A percentile compares a stretch with the other conserved stretches of the same genome.
phyloP scores from a whole-genome alignment of 2,797 vertebrate genomes.

The Crenichthys baileyi region DNA sequence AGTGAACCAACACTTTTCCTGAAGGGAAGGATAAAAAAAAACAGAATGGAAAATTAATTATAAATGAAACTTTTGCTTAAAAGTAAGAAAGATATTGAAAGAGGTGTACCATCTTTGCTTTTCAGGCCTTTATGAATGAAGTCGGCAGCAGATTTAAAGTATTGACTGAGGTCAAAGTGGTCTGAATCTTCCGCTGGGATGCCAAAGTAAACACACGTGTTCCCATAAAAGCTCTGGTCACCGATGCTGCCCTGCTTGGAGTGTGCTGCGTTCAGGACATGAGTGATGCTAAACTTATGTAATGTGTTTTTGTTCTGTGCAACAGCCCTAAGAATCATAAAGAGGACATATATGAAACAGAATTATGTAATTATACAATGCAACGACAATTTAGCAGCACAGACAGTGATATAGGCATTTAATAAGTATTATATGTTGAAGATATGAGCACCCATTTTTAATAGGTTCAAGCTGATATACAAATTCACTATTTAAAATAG shows the following conservation, averaged over 20 bases:
- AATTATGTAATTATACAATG: too few species aligned
- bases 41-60: neutral
- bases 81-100: neutral
- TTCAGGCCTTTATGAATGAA: constrained; percentile 82
- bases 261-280: constrained; percentile 87
- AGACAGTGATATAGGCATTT: neutral
- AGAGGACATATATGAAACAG: neutral
- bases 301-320: constrained; percentile 78
- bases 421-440: neutral
- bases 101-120: constrained; percentile 76
- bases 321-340: constrained; percentile 63
- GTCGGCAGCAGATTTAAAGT: constrained; percentile 77
- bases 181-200: constrained; percentile 80
- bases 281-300: constrained; percentile 85
- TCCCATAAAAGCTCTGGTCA: constrained; percentile 80
- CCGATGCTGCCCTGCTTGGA: constrained; percentile 86
- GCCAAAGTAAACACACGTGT: constrained; percentile 77
- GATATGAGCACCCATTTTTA: neutral
- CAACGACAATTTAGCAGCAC: too few species aligned
- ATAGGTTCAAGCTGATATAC: neutral
- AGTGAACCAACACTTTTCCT: constrained; percentile 96
- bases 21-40: constrained; percentile 27
- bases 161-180: constrained; percentile 77
- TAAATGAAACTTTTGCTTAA: neutral
- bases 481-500: neutral